phyloP scores from a whole-genome alignment of 2,888 invertebrate genomes.

The Eledona agricola region DNA sequence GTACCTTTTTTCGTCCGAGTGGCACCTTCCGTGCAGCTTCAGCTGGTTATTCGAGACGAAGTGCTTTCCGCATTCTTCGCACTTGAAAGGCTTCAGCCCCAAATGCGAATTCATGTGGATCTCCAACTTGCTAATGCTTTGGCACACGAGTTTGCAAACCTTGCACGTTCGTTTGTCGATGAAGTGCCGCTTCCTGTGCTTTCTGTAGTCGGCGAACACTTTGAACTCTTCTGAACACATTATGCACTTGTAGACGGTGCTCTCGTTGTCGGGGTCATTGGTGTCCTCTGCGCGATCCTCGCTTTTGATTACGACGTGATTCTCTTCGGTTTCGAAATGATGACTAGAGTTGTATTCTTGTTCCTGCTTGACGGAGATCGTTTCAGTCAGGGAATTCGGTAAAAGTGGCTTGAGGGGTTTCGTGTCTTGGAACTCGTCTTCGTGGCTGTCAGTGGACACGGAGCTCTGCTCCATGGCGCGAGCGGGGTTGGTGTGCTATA shows the following conservation, averaged over 20 bases:
- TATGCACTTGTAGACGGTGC: conserved; percentile 46
- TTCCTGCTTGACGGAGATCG: conserved; percentile 9
- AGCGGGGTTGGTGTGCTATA: background rate
- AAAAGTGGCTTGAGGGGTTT: conserved; percentile 7
- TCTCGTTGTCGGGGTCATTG: conserved; percentile 25
- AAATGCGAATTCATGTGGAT: conserved; percentile 52
- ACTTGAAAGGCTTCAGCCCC: conserved; percentile 51
- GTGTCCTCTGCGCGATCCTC: no score
- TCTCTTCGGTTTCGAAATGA: conserved; percentile 2
- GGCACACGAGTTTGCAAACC: conserved; percentile 49
- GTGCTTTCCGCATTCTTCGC: conserved; percentile 49
- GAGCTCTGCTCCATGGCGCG: conserved; percentile 6
- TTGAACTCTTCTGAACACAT: conserved; percentile 45
- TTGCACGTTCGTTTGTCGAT: conserved; percentile 50
- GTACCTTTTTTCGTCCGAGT: conserved; percentile 46
- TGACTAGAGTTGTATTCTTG: conserved; percentile 8
- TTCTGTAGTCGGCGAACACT: conserved; percentile 45
- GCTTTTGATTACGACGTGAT: background rate
- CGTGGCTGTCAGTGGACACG: background rate
- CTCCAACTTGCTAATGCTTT: conserved; percentile 49
- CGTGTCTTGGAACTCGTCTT: background rate
- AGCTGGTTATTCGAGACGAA: conserved; percentile 50
- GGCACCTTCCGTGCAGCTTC: conserved; percentile 50
- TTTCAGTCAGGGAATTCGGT: conserved; percentile 10
- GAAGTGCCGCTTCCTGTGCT: conserved; percentile 48